Base-by-base conservation (phyloP, 2,113 vertebrate genomes). In the Callipepla californica region DNA sequence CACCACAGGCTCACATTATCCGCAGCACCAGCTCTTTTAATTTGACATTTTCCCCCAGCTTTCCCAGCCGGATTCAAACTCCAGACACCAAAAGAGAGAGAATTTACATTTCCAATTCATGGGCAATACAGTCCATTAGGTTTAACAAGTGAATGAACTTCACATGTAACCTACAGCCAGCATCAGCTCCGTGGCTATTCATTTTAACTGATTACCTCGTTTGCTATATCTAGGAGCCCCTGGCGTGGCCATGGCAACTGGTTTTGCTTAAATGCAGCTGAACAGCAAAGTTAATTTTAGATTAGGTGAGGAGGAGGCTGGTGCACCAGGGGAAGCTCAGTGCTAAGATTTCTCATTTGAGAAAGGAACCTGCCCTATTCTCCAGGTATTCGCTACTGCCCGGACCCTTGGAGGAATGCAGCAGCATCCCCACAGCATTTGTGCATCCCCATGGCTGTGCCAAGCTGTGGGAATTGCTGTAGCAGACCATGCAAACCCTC, bases 171-270 rank as follows among this genome's bases (percentile, higher is more conserved):
- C 91, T 91, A 81, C 90, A 87, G 95, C 94, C 66, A 87, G 90
- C 95, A 89, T 42, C 91, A 88, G 92, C 87, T 91, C 89, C 4
- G 79, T 92, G 93, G 92, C 75, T 90, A 75, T 94, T 86, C 95
- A 23, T 90, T 62, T 89, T 93, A 79, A 94, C 55, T 79, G 92
- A 96, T 95, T 96, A 90, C 94, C 95, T 79, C 14, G 9, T 87
- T 95, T 65, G 59, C 91, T 66, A 63, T 66, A 92, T 85, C 87
- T 74, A 74, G 95, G 88, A 96, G 96, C 92, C 96, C 91, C 92
- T 28, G 66, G 94, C 80, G 97, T 97, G 96, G 96, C 89, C 97
- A 97, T 97, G 96, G 97, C 93, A 97, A 97, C 97, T 85, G 95
- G 93, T 84, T 96, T 92, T 94, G 94, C 95, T 96, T 84, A 95